Evolutionary conservation across 2,797 vertebrate species (phyloP), one percentile per base, ranked within the genome.

Genomic region (Pelodytes ibericus): DNA sequence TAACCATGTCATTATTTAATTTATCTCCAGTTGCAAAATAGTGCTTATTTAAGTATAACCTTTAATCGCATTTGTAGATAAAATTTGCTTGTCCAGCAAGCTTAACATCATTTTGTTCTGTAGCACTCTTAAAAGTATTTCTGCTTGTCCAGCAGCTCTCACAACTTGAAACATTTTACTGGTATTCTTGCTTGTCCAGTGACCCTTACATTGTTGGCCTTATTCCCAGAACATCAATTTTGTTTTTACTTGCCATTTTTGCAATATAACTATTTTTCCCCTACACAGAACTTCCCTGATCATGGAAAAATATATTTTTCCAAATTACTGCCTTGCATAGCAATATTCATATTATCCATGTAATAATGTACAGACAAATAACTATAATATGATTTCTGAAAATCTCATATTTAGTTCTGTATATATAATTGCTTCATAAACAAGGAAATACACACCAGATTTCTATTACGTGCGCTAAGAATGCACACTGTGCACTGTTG

Each of bases 181-280:
- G 66, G 69, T 51, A 72, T 72, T 77, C 62, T 66, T 77, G 69
- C 62, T 77, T 77, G 75, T 77, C 69, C 75, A 77, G 53, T 77
- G 69, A 77, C 69, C 75, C 75, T 72, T 77, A 51, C 56, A 72
- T 59, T 49, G 18, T 59, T 77, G 75, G 75, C 60, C 49, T n/a
- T 49, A 58, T 66, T 66, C 68, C 75, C 68, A 77, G 75, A 77
- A 77, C 68, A 77, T 66, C 75, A 77, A 66, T 77, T 76, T 72
- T 77, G 61, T 57, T 70, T 71, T 53, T 71, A 60, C 27, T 65
- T 64, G 51, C 61, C 61, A 71, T 59, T 71, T 65, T 64, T 70
- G 60, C 39, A 60, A 67, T 49, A 59, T n/a, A 74, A 74, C 60
- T 57, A 64, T 71, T 64, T 71, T 41, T 59, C 24, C 29, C 18